phyloP scores from a whole-genome alignment of 2,797 vertebrate genomes.

The Perodicticus potto region DNA sequence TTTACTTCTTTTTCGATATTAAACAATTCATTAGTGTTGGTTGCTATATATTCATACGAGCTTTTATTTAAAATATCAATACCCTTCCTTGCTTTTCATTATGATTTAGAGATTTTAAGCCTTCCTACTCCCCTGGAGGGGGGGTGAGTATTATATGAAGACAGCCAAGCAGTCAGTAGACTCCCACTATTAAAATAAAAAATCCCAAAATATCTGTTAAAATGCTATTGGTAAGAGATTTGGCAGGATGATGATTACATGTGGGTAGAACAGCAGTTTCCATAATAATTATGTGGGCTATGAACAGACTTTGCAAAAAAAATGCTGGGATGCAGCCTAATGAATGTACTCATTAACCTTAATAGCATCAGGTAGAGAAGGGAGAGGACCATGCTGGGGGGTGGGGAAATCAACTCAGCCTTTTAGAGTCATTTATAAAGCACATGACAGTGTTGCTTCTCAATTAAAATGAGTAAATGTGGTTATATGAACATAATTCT shows the following conservation, averaged over 20 bases:
- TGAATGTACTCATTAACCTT: conserved; percentile 84
- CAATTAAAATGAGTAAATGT: not conserved
- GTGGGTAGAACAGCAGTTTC: conserved; percentile 81
- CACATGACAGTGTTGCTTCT: not conserved
- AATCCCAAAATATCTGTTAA: conserved; percentile 77
- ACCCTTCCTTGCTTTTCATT: conserved; percentile 2
- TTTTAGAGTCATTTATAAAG: conserved; percentile 12
- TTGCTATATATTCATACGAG: not conserved
- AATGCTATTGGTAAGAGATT: conserved; percentile 80
- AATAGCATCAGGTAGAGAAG: conserved; percentile 70
- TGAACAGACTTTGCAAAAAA: conserved; percentile 80
- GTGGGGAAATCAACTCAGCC: not conserved
- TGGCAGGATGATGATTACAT: conserved; percentile 78
- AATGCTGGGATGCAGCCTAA: conserved; percentile 72
- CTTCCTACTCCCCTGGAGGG: not conserved
- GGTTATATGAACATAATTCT: conserved; percentile 9
- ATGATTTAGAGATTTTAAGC: conserved; percentile 56
- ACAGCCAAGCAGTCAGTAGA: conserved; percentile 51
- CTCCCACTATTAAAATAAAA: conserved; percentile 66
- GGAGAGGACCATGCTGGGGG: conserved; percentile 16
- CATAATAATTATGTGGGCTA: conserved; percentile 83
- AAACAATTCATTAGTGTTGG: not conserved
- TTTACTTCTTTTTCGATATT: conserved; percentile 20
- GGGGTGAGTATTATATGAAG: conserved; percentile 50
- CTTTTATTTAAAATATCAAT: conserved; percentile 26